phyloP scores from a whole-genome alignment of 2,113 vertebrate genomes.

The rabbit (Oryctolagus cuniculus) region mOryCun1.1 NC_091435.1:24754501-24755000 shows the following conservation, averaged over 20 bases:
- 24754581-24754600: neutral
- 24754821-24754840: no score
- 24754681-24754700: neutral
- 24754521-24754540: neutral
- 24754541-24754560: neutral
- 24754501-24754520: neutral
- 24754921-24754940: no score
- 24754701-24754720: neutral
- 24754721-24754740: neutral
- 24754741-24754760: neutral
- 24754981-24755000: no score
- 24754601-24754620: neutral
- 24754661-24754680: neutral
- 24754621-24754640: neutral
- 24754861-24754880: no score
- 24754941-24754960: no score
- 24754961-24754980: no score
- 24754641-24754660: neutral
- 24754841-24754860: no score
- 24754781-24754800: neutral
- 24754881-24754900: no score
- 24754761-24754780: neutral
- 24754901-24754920: no score
- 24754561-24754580: neutral
- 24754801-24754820: no score